Base-by-base conservation (phyloP, 1,140 invertebrate genomes). In the Plodia interpunctella region DNA sequence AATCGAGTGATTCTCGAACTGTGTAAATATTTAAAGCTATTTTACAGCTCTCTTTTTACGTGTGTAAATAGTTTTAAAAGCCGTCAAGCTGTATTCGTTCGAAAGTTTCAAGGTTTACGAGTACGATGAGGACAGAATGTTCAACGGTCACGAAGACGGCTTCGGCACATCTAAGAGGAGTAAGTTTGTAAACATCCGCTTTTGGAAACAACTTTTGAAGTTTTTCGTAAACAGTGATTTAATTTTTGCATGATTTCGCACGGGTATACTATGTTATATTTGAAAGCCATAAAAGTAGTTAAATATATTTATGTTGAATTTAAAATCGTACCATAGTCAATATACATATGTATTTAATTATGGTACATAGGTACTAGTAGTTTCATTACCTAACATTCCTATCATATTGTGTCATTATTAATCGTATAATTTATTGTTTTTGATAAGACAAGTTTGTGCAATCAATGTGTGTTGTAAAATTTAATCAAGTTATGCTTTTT, bases 71-170 rank as follows among this genome's bases (percentile, higher is more conserved):
- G 61, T 44, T 53, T 60, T 56, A 74, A 72, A 88, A 87, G 72
- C 73, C 77, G 78, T 63, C 86, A 88, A 86, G 77, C 86, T 88
- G 86, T 88, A 88, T 88, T 88, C 86, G 74, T 87, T 88, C 72
- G 83, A 88, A 70, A 87, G 78, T 71, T 88, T 88, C 73, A 88
- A 88, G 77, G 83, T 79, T 63, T 88, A 88, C 67, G 83, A 87
- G 67, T 88, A 88, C 63, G 83, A 88, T 74, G 86, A 85, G 35
- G 86, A 88, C 62, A 66, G 74, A 53, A 76, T 73, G 60, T 87
- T 68, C 70, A 82, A 80, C 63, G 80, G 76, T 52, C 83, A 82
- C 53, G 83, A 88, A 59, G 86, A 88, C 64, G 79, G 65, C 49
- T 88, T 83, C 70, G 80, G 74, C 53, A 76, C 78, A 57, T 72